A percentile compares a stretch with the other conserved stretches of the same genome.
Conservation (phyloP, 2,888 invertebrate genomes). For the Teinopalpus imperialis region DNA sequence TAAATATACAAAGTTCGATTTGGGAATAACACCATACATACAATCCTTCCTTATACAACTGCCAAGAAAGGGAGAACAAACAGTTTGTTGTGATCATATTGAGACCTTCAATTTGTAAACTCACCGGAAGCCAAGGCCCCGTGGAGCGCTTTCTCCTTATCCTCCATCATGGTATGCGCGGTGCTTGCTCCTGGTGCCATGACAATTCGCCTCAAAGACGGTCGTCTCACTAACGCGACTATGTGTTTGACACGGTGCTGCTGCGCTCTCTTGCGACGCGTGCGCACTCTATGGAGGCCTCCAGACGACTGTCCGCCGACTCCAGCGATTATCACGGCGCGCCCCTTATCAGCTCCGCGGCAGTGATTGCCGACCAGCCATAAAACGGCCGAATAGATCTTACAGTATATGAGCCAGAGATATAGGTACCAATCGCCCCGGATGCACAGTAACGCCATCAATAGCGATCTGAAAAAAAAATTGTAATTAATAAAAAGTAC, state of each 20-base stretch:
- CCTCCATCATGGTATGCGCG: slow-evolving; percentile 78
- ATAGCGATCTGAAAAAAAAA: slow-evolving; percentile 69
- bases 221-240: slow-evolving; percentile 70
- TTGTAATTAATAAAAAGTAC: neutral
- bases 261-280: slow-evolving; percentile 67
- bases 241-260: slow-evolving; percentile 63
- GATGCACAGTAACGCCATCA: slow-evolving; percentile 73
- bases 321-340: slow-evolving; percentile 70
- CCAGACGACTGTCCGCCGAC: slow-evolving; percentile 66
- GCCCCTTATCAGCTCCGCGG: slow-evolving; percentile 73
- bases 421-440: slow-evolving; percentile 67
- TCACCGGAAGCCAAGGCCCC: slow-evolving; percentile 52
- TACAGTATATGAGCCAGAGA: slow-evolving; percentile 70
- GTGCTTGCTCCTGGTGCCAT: slow-evolving; percentile 83
- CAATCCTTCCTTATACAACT: slow-evolving; percentile 51
- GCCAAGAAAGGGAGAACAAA: slow-evolving; percentile 20
- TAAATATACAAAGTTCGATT: slow-evolving; percentile 10
- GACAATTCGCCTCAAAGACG: slow-evolving; percentile 69
- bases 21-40: slow-evolving; percentile 35
- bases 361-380: slow-evolving; percentile 75
- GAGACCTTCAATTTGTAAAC: slow-evolving; percentile 21
- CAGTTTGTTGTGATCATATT: slow-evolving; percentile 4
- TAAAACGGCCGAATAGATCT: slow-evolving; percentile 69
- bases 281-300: slow-evolving; percentile 72
- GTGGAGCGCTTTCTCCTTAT: slow-evolving; percentile 72